Conservation (phyloP, 2,888 invertebrate species). For the Noctua janthe region DNA sequence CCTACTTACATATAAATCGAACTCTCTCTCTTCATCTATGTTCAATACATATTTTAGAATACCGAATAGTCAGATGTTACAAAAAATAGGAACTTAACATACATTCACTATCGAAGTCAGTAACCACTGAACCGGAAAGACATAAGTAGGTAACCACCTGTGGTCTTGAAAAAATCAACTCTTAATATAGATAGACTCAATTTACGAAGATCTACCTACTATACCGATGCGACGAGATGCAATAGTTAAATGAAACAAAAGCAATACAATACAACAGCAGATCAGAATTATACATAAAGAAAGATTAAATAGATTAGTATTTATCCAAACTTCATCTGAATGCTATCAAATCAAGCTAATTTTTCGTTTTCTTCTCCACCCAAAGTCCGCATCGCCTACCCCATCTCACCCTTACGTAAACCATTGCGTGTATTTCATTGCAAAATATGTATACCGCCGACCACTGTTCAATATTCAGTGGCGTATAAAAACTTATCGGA, state of each 20-base stretch:
- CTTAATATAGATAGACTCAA: background rate
- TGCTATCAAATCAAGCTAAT: constrained; percentile 8
- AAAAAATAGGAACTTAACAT: background rate
- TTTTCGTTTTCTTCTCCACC: constrained; percentile 58
- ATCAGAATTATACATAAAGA: background rate
- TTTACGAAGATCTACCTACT: background rate
- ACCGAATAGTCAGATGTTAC: background rate
- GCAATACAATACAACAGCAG: background rate
- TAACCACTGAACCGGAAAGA: background rate
- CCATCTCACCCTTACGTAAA: constrained; percentile 55
- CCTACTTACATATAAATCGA: constrained; percentile 12
- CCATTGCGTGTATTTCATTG: constrained; percentile 72
- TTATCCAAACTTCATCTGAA: constrained; percentile 21
- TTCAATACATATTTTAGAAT: constrained; percentile 1
- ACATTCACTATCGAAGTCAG: background rate
- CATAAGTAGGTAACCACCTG: background rate
- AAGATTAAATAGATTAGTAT: constrained; percentile 1
- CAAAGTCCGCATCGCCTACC: constrained; percentile 50
- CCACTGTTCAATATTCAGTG: constrained; percentile 85
- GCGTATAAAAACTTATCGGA: constrained; percentile 81
- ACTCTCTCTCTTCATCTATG: background rate
- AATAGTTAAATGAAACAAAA: background rate
- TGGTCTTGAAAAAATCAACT: background rate
- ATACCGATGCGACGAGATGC: background rate
- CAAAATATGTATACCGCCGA: constrained; percentile 75